Conservation (phyloP, 2,797 vertebrate genomes). For the Carapus acus region DNA sequence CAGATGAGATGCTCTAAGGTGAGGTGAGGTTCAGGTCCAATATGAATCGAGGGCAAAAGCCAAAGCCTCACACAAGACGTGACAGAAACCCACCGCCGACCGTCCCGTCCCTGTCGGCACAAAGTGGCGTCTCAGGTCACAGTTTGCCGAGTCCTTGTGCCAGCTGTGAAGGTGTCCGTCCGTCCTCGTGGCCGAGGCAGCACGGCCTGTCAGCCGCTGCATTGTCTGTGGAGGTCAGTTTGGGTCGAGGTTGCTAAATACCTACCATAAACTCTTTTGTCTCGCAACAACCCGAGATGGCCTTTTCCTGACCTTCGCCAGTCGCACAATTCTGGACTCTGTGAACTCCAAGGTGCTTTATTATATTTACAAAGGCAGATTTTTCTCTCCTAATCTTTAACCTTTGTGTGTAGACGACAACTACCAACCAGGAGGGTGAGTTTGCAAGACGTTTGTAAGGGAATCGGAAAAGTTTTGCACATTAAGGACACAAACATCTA, state of each 20-base stretch:
- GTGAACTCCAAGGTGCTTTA: constrained; percentile 2
- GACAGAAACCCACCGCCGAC: neutral
- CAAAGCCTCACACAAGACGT: constrained; percentile 9
- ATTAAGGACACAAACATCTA: neutral
- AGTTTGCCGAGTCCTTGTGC: neutral
- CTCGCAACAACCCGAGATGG: neutral
- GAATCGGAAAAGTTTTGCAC: no score
- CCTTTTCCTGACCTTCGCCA: neutral
- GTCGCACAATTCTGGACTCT: neutral
- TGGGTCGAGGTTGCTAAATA: no score
- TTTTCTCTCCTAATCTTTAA: neutral
- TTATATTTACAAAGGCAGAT: constrained; percentile 7
- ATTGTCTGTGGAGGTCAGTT: no score
- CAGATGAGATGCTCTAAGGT: no score
- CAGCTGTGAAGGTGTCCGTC: neutral
- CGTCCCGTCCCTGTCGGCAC: neutral
- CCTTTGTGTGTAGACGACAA: no score
- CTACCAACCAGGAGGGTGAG: no score
- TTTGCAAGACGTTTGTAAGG: no score
- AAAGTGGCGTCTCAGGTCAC: constrained; percentile 5
- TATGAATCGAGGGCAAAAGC: constrained; percentile 7
- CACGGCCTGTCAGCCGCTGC: constrained; percentile 8
- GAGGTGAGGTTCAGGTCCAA: no score
- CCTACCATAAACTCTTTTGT: neutral
- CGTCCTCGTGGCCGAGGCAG: neutral